These are phyloP conservation scores for Parnassius smintheus DNA, from an alignment of 2,888 invertebrate genomes.

Conservation along the genomic window DNA sequence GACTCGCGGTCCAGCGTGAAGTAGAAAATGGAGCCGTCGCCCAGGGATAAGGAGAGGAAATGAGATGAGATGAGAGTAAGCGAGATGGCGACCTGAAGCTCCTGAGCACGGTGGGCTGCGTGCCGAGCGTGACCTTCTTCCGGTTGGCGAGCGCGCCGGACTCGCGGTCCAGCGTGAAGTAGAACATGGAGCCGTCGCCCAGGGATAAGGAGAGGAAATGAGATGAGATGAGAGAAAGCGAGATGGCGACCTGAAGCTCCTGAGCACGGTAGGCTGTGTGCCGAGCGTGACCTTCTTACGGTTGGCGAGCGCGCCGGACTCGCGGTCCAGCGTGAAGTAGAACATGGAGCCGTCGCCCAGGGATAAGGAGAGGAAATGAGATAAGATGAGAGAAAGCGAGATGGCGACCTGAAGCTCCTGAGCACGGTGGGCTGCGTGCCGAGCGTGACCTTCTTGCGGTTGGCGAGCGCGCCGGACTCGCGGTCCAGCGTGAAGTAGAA, in stretches of 20 bases:
- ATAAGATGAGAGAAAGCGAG: not conserved
- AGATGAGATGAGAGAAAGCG: not conserved
- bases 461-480: slow-evolving; percentile 86
- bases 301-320: slow-evolving; percentile 88
- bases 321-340: slow-evolving; percentile 93
- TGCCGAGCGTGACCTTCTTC: no score
- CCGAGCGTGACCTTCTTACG: slow-evolving; percentile 98
- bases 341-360: slow-evolving; percentile 98
- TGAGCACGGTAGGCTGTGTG: slow-evolving; percentile 96
- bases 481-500: slow-evolving; percentile 95
- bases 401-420: slow-evolving; percentile 85
- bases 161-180: no score
- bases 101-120: no score
- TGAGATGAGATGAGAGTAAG: no score
- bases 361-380: no score
- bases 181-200: no score
- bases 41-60: no score
- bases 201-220: no score
- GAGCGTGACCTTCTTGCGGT: slow-evolving; percentile 96
- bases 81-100: no score
- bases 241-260: slow-evolving; percentile 84
- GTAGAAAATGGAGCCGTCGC: no score
- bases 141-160: no score
- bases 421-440: slow-evolving; percentile 98
- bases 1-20: no score